Percentiles rank a stretch among this genome's conserved stretches.
These are phyloP conservation scores for Vulpes vulpes DNA, from an alignment of 2,113 vertebrate species.

Conservation along the genomic window DNA sequence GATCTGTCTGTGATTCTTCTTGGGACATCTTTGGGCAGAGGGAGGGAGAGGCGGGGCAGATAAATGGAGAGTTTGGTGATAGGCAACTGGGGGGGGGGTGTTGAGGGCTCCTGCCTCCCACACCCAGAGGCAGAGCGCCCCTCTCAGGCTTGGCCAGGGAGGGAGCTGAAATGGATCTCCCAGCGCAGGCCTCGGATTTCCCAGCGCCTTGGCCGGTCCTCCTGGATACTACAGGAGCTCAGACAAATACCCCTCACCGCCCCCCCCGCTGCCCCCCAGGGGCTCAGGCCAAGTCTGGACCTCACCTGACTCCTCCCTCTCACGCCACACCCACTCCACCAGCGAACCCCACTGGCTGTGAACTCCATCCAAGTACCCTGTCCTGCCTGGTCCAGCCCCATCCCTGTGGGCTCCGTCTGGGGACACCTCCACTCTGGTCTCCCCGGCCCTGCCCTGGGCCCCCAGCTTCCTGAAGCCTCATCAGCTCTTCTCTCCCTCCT, in stretches of 20 bases:
- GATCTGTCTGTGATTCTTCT: neutral
- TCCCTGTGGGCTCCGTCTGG: neutral
- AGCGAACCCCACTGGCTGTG: neutral
- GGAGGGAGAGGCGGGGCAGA: neutral
- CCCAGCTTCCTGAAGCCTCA: neutral
- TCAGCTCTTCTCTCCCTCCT: neutral
- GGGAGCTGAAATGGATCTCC: neutral
- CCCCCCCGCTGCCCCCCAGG: fast-evolving
- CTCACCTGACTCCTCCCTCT: neutral
- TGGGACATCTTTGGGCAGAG: neutral
- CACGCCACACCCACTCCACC: neutral
- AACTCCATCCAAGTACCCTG: fast-evolving
- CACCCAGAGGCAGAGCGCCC: neutral
- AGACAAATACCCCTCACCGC: neutral
- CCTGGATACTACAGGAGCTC: neutral
- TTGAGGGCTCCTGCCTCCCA: neutral
- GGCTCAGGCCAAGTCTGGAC: neutral
- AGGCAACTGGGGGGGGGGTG: neutral
- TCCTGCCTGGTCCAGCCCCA: neutral
- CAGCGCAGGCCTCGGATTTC: neutral
- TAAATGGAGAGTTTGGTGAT: neutral
- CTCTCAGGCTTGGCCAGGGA: neutral
- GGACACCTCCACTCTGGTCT: neutral
- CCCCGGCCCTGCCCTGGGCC: neutral
- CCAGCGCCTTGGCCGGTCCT: neutral